Conservation (phyloP, 2,888 invertebrate species). For the Horisme vitalbata region DNA sequence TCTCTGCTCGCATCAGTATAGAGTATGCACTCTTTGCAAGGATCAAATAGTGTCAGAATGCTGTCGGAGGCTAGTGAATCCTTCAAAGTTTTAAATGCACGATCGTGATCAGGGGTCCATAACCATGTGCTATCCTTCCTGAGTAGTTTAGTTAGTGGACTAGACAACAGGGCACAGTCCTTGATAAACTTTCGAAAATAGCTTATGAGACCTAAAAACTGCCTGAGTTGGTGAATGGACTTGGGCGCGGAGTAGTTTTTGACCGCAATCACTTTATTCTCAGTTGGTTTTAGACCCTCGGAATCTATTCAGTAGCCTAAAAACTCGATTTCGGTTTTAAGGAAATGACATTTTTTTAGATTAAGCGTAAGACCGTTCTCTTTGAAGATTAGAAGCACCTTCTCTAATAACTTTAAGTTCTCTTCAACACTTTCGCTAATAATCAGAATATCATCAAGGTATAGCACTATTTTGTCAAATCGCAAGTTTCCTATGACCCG, state of each 20-base stretch:
- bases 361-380: slow-evolving; percentile 34
- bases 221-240: slow-evolving; percentile 15
- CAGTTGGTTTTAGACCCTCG: not conserved
- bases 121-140: slow-evolving; percentile 26
- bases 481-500: slow-evolving; percentile 4
- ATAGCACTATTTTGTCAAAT: slow-evolving; percentile 2
- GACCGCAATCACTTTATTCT: slow-evolving; percentile 26
- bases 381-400: slow-evolving; percentile 10
- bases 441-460: slow-evolving; percentile 15
- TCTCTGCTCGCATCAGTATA: slow-evolving; percentile 50
- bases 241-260: slow-evolving; percentile 31
- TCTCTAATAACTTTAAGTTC: slow-evolving; percentile 7
- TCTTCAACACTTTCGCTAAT: slow-evolving; percentile 4
- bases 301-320: slow-evolving; percentile 32
- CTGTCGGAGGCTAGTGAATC: not conserved
- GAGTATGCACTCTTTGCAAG: slow-evolving; percentile 30
- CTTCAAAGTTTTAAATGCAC: slow-evolving; percentile 21
- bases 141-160: slow-evolving; percentile 37
- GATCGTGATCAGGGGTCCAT: slow-evolving; percentile 16
- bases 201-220: slow-evolving; percentile 35
- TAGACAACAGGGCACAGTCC: slow-evolving; percentile 37
- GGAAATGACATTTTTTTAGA: slow-evolving; percentile 37
- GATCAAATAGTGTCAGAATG: slow-evolving; percentile 34
- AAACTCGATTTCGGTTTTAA: slow-evolving; percentile 31
- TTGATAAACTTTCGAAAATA: slow-evolving; percentile 46